Percentiles rank a stretch among this genome's conserved stretches.
Conservation (phyloP, 2,113 vertebrate genomes). For the Alouatta palliata region DNA sequence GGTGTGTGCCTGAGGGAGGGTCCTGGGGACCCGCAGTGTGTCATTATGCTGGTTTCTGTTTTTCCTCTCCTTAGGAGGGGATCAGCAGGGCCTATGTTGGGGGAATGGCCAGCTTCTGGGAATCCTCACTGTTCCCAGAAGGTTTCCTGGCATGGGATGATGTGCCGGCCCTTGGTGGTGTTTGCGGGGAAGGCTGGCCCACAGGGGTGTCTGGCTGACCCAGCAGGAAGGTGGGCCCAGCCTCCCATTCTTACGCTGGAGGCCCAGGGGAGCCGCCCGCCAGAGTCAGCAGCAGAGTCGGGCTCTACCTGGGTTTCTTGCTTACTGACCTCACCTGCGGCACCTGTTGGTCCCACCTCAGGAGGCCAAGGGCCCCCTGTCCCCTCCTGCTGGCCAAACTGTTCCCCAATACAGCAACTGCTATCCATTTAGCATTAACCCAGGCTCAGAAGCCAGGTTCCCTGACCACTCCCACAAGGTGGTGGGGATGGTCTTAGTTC, state of each 20-base stretch:
- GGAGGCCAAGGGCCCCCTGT: too few species aligned
- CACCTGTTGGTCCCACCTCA: not conserved
- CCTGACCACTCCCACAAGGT: not conserved
- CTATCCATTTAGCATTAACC: not conserved
- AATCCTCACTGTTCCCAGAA: not conserved
- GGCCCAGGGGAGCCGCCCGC: fast-evolving
- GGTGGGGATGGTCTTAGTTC: too few species aligned
- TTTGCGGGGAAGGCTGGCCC: not conserved
- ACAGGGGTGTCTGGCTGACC: not conserved
- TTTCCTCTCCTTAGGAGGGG: not conserved
- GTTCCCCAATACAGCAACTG: not conserved
- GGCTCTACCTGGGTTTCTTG: not conserved
- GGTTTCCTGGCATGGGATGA: not conserved
- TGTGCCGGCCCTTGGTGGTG: too few species aligned
- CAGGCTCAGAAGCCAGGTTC: not conserved
- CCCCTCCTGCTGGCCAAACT: not conserved
- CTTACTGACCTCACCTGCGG: not conserved
- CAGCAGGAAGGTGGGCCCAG: not conserved
- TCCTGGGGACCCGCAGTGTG: not conserved
- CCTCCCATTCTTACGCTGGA: not conserved
- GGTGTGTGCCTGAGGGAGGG: not conserved
- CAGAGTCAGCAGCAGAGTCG: not conserved
- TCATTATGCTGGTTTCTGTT: constrained; percentile 23
- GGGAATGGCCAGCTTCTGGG: not conserved
- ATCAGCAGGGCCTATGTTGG: not conserved